Evolutionary conservation across 53 echinoderm and acorn worm genomes (phyloP).

Genomic region (Temnopleurus reevesii): DNA sequence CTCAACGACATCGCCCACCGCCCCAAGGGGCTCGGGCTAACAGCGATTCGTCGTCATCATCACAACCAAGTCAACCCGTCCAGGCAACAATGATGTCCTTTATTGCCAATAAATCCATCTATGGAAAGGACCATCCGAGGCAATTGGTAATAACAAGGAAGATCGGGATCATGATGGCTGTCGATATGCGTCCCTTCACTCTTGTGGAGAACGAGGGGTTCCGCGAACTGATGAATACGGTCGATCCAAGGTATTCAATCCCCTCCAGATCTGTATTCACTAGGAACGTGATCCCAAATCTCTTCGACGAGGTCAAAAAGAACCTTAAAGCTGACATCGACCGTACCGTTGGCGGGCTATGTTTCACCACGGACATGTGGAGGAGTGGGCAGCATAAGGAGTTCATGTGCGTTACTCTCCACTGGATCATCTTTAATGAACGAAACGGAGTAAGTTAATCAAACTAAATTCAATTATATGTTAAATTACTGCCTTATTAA

Average conservation of each 20-base stretch:
- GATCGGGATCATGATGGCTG: neutral
- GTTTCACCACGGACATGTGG: slow-evolving; percentile 20
- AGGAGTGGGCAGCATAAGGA: neutral
- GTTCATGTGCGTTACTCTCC: slow-evolving; percentile 32
- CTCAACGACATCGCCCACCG: neutral
- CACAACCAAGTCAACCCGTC: neutral
- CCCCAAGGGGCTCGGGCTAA: neutral
- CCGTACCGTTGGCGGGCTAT: neutral
- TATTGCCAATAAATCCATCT: neutral
- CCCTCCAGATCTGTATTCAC: neutral
- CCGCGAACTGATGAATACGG: neutral
- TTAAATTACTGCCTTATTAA: too few species aligned
- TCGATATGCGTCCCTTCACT: neutral
- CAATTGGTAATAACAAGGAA: neutral
- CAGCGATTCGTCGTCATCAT: neutral
- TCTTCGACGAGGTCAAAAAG: neutral
- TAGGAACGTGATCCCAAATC: neutral
- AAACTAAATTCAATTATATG: too few species aligned
- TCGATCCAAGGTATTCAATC: neutral
- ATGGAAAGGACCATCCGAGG: neutral
- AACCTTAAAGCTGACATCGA: neutral
- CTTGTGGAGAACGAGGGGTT: neutral
- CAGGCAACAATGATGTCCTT: neutral
- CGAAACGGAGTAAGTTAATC: neutral
- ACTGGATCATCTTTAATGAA: neutral